These are phyloP conservation scores for Schizothorax lantsangensis DNA, from an alignment of 2,797 vertebrate species.

Conservation along the genomic window DNA sequence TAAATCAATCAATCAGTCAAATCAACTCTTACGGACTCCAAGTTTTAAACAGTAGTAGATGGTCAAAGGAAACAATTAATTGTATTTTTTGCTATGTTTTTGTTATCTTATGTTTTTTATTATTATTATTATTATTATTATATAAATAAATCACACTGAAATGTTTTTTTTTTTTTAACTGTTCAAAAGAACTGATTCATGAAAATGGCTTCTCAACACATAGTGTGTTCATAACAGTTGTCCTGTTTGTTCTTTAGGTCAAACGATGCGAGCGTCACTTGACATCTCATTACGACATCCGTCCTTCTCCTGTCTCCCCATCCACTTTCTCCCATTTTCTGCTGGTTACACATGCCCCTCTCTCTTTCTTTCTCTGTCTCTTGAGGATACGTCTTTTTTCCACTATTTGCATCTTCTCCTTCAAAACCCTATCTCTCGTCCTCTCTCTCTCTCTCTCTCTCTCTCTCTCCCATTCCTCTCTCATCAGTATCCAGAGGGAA, in stretches of 20 bases:
- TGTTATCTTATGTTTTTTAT: no score
- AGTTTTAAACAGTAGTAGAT: no score
- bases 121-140: no score
- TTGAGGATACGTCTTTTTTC: slow-evolving; percentile 44
- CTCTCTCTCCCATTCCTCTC: slow-evolving; percentile 39
- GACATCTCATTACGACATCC: slow-evolving; percentile 44
- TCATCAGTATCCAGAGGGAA: slow-evolving; percentile 61
- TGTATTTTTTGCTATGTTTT: no score
- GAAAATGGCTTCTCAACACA: background rate
- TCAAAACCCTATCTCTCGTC: slow-evolving; percentile 14
- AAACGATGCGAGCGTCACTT: slow-evolving; percentile 42
- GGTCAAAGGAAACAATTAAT: no score
- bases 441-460: slow-evolving; percentile 29
- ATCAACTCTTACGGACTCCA: no score
- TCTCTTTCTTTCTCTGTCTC: slow-evolving; percentile 38
- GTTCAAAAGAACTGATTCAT: background rate
- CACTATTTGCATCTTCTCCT: slow-evolving; percentile 45
- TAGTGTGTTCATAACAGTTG: background rate
- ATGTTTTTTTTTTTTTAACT: background rate
- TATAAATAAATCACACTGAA: background rate
- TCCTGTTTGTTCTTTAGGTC: slow-evolving; percentile 29
- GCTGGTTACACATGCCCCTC: slow-evolving; percentile 18
- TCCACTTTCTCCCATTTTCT: slow-evolving; percentile 33
- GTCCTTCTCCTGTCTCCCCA: slow-evolving; percentile 44
- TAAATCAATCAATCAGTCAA: no score